A percentile compares a stretch with the other conserved stretches of the same genome.
phyloP scores from a whole-genome alignment of 2,888 invertebrate species.

The Acrobasis suavella region DNA sequence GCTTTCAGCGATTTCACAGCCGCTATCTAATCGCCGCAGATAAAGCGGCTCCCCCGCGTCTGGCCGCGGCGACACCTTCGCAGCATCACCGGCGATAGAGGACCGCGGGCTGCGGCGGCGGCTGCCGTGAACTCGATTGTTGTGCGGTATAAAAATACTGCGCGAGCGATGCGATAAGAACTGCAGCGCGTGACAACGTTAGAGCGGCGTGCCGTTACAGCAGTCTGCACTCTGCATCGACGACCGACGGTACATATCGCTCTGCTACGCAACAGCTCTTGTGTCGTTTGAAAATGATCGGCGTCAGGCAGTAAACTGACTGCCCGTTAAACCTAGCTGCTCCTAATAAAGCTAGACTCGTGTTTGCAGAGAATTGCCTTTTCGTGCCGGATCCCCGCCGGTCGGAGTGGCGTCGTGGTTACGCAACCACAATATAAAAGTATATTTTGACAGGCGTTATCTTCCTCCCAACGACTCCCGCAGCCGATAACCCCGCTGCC shows the following conservation, averaged over 20 bases:
- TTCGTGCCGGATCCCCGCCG: conserved; percentile 31
- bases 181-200: conserved; percentile 4
- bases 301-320: conserved; percentile 33
- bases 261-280: not conserved
- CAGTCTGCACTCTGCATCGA: conserved; percentile 8
- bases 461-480: not conserved
- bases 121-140: conserved; percentile 39
- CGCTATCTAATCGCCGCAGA: conserved; percentile 70
- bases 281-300: not conserved
- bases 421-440: conserved; percentile 11
- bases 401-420: conserved; percentile 3
- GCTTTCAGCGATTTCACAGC: conserved; percentile 51
- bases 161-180: conserved; percentile 47
- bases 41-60: conserved; percentile 53
- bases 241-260: conserved; percentile 18
- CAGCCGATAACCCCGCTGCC: conserved; percentile 14
- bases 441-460: conserved; percentile 19
- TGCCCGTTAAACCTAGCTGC: conserved; percentile 37
- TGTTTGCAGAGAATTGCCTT: conserved; percentile 44
- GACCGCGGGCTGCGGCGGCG: conserved; percentile 23
- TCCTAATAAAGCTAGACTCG: conserved; percentile 44
- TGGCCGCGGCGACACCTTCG: conserved; percentile 32
- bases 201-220: not conserved
- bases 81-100: conserved; percentile 21
- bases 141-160: conserved; percentile 47